Evolutionary conservation across 2,888 invertebrate genomes (phyloP).

Genomic region (Tholera decimalis): DNA sequence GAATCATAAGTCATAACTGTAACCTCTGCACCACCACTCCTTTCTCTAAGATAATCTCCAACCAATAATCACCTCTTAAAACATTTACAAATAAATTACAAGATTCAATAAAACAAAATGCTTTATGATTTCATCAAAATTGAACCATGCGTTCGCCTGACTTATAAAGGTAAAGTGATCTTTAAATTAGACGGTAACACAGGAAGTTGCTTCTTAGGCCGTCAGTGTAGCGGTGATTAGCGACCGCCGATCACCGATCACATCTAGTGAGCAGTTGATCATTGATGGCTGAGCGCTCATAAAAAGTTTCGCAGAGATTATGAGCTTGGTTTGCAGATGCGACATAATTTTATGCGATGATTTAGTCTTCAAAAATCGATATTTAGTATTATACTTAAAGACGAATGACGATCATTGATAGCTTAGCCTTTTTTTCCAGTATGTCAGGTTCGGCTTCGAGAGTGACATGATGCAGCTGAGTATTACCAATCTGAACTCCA

Average conservation of each 20-base stretch:
- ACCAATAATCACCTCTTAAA: conserved; percentile 16
- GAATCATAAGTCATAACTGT: no score
- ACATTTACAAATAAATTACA: conserved; percentile 46
- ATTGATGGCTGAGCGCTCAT: conserved; percentile 79
- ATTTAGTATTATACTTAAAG: no score
- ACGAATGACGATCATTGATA: no score
- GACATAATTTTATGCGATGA: conserved; percentile 3
- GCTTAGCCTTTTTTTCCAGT: no score
- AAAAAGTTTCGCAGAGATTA: conserved; percentile 79
- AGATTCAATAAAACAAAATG: conserved; percentile 57
- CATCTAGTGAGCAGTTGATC: conserved; percentile 83
- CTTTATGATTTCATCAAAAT: conserved; percentile 65
- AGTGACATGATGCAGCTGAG: no score
- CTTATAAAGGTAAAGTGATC: conserved; percentile 80
- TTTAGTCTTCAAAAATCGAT: no score
- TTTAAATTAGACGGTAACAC: conserved; percentile 89
- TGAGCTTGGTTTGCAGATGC: conserved; percentile 12
- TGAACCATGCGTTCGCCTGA: conserved; percentile 66
- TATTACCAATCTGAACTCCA: no score
- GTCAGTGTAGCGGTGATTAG: conserved; percentile 88
- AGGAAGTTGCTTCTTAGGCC: conserved; percentile 90
- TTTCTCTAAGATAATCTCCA: not conserved
- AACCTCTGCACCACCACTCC: no score
- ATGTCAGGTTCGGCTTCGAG: no score
- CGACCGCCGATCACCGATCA: conserved; percentile 84